A percentile compares a stretch with the other conserved stretches of the same genome.
Evolutionary conservation across 2,888 invertebrate species (phyloP).

Genomic region (Protula sp.): DNA sequence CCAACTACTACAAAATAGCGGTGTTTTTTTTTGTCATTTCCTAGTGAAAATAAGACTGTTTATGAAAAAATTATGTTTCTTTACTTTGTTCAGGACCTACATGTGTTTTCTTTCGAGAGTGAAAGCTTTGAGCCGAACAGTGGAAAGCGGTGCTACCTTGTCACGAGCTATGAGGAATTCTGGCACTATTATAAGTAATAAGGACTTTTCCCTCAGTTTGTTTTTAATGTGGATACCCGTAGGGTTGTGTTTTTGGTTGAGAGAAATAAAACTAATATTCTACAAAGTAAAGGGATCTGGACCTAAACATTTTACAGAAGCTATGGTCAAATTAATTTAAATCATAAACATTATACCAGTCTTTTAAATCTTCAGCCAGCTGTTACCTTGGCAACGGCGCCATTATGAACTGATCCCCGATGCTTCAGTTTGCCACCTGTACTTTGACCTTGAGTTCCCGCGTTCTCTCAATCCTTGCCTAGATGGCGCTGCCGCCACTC

Average conservation of each 20-base stretch:
- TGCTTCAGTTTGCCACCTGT: slow-evolving; percentile 58
- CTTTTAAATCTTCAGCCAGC: slow-evolving; percentile 42
- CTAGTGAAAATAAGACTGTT: too few species aligned
- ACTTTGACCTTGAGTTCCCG: slow-evolving; percentile 61
- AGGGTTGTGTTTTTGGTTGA: too few species aligned
- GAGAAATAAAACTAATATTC: too few species aligned
- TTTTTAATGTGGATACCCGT: background rate
- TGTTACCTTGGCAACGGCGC: slow-evolving; percentile 28
- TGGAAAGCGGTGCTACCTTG: slow-evolving; percentile 45
- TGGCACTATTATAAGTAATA: slow-evolving; percentile 50
- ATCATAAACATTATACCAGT: too few species aligned
- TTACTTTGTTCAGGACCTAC: slow-evolving; percentile 40
- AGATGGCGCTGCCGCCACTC: slow-evolving; percentile 55
- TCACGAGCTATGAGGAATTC: slow-evolving; percentile 40
- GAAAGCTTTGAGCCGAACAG: slow-evolving; percentile 24
- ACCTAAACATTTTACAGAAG: too few species aligned
- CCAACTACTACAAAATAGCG: too few species aligned
- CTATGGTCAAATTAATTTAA: too few species aligned
- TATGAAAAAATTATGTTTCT: too few species aligned
- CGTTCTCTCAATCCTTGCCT: slow-evolving; percentile 51
- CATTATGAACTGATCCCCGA: slow-evolving; percentile 51
- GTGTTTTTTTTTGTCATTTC: too few species aligned
- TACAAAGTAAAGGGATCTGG: too few species aligned
- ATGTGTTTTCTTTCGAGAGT: slow-evolving; percentile 49
- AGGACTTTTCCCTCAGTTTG: background rate